These are phyloP conservation scores for Limnodromus scolopaceus DNA, from an alignment of 2,797 vertebrate genomes.

Conservation along the genomic window DNA sequence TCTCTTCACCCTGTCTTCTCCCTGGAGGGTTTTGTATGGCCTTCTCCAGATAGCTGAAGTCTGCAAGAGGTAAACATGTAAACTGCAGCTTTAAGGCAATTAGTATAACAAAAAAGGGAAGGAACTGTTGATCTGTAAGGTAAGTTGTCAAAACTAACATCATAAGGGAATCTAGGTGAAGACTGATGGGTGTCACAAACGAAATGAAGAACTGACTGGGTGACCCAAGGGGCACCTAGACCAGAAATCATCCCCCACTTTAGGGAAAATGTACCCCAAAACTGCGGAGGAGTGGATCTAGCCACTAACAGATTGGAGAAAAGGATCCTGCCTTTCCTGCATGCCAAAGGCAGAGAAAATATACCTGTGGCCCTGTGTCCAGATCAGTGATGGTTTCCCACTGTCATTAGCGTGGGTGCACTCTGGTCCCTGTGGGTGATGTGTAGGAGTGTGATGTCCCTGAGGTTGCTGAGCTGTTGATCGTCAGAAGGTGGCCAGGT, in stretches of 20 bases:
- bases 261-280: not conserved
- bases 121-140: not conserved
- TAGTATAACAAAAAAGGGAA: not conserved
- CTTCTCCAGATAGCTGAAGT: not conserved
- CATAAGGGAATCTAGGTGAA: not conserved
- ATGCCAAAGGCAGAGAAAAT: not conserved
- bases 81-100: not conserved
- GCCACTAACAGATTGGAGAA: not conserved
- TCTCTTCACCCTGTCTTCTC: not conserved
- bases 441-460: accelerated
- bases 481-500: not conserved
- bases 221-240: not conserved
- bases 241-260: not conserved
- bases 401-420: accelerated
- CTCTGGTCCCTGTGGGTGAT: not conserved
- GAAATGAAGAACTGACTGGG: not conserved
- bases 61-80: not conserved
- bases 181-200: not conserved
- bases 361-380: accelerated
- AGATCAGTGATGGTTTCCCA: not conserved
- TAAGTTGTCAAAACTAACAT: not conserved
- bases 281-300: not conserved
- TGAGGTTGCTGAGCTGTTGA: not conserved
- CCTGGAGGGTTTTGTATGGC: not conserved
- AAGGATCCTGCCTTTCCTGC: not conserved